Evolutionary conservation across 2,113 vertebrate species (phyloP).

Genomic region (Microcebus tavaratra): DNA sequence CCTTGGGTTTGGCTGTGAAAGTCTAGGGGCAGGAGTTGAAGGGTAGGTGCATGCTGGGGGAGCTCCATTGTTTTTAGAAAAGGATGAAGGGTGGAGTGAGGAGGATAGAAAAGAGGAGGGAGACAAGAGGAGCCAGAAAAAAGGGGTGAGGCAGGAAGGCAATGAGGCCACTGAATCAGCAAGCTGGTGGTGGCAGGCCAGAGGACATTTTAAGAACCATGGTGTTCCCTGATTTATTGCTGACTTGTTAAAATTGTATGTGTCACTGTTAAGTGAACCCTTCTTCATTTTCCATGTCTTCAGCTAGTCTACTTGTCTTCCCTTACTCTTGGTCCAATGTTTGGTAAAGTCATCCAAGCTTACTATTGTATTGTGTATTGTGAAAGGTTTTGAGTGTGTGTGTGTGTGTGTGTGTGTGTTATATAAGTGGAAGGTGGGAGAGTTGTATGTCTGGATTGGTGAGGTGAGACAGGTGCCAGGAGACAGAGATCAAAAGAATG

Average conservation of each 20-base stretch:
- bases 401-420: background rate
- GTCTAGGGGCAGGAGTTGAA: background rate
- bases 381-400: background rate
- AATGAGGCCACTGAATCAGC: background rate
- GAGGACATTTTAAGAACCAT: background rate
- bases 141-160: background rate
- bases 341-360: background rate
- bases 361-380: background rate
- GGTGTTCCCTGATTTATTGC: background rate
- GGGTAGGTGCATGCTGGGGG: background rate
- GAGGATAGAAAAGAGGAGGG: background rate
- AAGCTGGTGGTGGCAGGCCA: background rate
- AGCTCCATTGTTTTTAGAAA: background rate
- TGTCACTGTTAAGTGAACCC: background rate
- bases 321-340: background rate
- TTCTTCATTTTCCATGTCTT: background rate
- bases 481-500: background rate
- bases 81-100: background rate
- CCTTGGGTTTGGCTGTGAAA: constrained; percentile 1
- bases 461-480: background rate
- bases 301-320: background rate
- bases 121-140: background rate
- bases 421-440: background rate
- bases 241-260: background rate
- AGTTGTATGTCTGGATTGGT: background rate